These are phyloP conservation scores for Dasyornis broadbenti DNA, from an alignment of 2,113 vertebrate genomes.

Conservation along the genomic window DNA sequence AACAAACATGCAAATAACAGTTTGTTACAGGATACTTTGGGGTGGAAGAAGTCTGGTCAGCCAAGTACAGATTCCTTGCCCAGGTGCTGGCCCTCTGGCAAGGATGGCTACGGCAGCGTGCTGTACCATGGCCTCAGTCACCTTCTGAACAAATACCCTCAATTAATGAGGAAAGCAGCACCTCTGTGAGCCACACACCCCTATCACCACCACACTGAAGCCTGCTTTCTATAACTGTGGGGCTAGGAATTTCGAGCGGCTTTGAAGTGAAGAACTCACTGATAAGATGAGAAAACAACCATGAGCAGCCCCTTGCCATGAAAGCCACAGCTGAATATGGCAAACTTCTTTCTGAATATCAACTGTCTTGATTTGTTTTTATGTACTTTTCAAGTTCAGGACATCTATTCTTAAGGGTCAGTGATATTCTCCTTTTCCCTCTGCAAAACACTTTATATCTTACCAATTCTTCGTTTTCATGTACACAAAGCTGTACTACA, in stretches of 20 bases:
- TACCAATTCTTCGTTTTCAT: not conserved
- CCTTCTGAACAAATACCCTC: not conserved
- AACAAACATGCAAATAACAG: not conserved
- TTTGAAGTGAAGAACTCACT: not conserved
- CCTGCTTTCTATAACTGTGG: not conserved
- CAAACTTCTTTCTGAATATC: not conserved
- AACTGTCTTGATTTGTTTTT: not conserved
- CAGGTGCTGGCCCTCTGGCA: fast-evolving
- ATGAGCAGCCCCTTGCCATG: not conserved
- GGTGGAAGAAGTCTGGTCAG: not conserved
- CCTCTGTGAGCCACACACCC: not conserved
- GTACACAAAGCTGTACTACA: not conserved
- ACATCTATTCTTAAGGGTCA: not conserved
- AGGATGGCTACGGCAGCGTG: fast-evolving
- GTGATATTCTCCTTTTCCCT: not conserved
- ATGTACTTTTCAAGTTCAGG: not conserved
- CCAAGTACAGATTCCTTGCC: not conserved
- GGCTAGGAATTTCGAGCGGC: not conserved
- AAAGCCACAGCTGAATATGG: not conserved
- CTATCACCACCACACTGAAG: not conserved
- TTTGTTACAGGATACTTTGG: not conserved
- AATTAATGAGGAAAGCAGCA: not conserved
- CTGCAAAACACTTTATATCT: not conserved
- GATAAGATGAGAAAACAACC: not conserved
- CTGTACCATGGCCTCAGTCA: not conserved